phyloP scores from a whole-genome alignment of 2,113 vertebrate genomes.

The Aleadryas rufinucha region DNA sequence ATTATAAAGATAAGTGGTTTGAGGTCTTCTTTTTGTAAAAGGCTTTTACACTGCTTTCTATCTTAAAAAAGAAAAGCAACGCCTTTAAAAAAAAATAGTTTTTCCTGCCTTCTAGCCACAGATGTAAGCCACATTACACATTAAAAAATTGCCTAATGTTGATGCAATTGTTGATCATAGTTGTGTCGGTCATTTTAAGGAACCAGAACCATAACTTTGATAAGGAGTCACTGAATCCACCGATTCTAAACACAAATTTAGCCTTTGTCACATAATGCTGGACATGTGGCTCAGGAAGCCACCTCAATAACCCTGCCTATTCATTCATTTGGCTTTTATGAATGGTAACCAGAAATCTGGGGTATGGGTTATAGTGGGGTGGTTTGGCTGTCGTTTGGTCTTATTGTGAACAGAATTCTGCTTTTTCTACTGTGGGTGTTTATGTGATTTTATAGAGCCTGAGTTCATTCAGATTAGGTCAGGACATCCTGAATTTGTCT shows the following conservation, averaged over 20 bases:
- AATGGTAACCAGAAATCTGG: slow-evolving; percentile 8
- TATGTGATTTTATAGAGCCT: not conserved
- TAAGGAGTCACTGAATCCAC: not conserved
- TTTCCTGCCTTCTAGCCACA: not conserved
- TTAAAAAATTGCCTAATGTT: not conserved
- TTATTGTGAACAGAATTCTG: not conserved
- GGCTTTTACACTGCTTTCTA: not conserved
- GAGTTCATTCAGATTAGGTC: slow-evolving; percentile 14
- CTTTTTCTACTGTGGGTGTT: not conserved
- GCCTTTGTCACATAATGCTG: not conserved
- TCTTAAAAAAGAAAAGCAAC: not conserved
- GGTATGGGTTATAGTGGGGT: not conserved
- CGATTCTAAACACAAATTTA: slow-evolving; percentile 8
- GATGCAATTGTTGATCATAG: not conserved
- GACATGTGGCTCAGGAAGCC: not conserved
- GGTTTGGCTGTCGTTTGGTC: not conserved
- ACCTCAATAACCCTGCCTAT: not conserved
- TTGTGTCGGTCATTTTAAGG: not conserved
- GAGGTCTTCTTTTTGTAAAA: not conserved
- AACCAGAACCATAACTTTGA: slow-evolving; percentile 16
- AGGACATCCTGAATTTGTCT: not conserved
- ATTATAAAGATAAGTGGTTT: not conserved
- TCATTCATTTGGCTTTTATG: not conserved
- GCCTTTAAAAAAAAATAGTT: not conserved
- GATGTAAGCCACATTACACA: slow-evolving; percentile 7